A percentile compares a stretch with the other conserved stretches of the same genome.
phyloP scores from a whole-genome alignment of 2,113 vertebrate genomes.

The Tupaia chinensis region DNA sequence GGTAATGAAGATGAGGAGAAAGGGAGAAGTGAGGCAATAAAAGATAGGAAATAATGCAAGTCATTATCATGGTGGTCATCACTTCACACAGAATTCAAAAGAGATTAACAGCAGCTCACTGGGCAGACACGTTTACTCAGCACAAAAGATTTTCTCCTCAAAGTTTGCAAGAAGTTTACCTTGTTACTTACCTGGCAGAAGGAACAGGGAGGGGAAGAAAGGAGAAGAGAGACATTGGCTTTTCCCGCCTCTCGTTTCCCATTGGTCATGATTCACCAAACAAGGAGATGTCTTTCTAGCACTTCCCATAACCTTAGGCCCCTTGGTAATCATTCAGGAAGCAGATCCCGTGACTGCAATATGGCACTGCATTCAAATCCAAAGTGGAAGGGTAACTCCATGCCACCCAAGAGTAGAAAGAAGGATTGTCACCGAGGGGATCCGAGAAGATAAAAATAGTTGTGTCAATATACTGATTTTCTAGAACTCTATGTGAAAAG shows the following conservation, averaged over 20 bases:
- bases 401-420: neutral
- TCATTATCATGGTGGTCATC: neutral
- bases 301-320: neutral
- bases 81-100: neutral
- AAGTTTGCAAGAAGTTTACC: slow-evolving; percentile 2
- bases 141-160: slow-evolving; percentile 15
- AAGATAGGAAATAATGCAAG: neutral
- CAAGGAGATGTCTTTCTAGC: neutral
- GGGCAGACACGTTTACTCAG: neutral
- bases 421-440: neutral
- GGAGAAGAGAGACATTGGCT: neutral
- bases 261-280: neutral
- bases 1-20: slow-evolving; percentile 9
- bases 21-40: slow-evolving; percentile 2
- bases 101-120: neutral
- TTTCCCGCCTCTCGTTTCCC: neutral
- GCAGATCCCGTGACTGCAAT: neutral
- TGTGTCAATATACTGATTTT: neutral
- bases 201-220: neutral
- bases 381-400: neutral
- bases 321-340: neutral
- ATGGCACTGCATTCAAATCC: neutral
- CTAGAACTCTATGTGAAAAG: neutral
- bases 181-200: neutral
- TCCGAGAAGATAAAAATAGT: neutral